These are phyloP conservation scores for Lymantria dispar DNA, from an alignment of 2,888 invertebrate species.

Conservation along the genomic window DNA sequence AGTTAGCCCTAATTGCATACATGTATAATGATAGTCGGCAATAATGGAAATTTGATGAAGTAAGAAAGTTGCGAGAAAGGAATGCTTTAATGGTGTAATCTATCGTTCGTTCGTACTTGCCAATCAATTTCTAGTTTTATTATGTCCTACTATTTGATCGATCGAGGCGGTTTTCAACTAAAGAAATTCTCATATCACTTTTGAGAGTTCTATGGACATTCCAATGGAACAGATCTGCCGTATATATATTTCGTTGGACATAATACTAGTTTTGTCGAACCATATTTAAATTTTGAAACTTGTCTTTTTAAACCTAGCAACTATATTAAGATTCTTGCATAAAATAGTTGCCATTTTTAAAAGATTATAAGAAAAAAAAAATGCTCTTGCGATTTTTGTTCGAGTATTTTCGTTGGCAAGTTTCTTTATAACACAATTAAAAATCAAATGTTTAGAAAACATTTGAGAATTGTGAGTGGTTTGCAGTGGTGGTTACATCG, in stretches of 20 bases:
- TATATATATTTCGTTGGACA: constrained; percentile 6
- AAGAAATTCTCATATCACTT: too few species aligned
- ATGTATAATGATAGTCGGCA: not conserved
- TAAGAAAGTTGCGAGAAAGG: constrained; percentile 26
- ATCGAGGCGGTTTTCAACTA: not conserved
- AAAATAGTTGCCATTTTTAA: not conserved
- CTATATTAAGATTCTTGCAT: not conserved
- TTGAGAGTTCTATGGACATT: not conserved
- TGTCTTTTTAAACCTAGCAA: not conserved
- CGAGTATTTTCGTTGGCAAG: constrained; percentile 43
- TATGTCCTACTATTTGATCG: constrained; percentile 9
- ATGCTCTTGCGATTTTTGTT: constrained; percentile 21
- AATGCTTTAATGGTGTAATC: constrained; percentile 36
- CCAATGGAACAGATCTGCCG: too few species aligned
- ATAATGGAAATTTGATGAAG: constrained; percentile 3
- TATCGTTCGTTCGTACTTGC: constrained; percentile 52
- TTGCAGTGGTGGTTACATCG: constrained; percentile 48
- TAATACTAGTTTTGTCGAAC: constrained; percentile 22
- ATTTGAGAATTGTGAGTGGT: constrained; percentile 49
- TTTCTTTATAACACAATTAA: constrained; percentile 9
- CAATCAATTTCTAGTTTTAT: constrained; percentile 25
- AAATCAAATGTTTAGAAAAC: constrained; percentile 36
- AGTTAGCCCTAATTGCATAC: not conserved
- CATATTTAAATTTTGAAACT: constrained; percentile 5
- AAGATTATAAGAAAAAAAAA: constrained; percentile 6